phyloP scores from a whole-genome alignment of 2,888 invertebrate species.

The Zygogramma bicolorata region DNA sequence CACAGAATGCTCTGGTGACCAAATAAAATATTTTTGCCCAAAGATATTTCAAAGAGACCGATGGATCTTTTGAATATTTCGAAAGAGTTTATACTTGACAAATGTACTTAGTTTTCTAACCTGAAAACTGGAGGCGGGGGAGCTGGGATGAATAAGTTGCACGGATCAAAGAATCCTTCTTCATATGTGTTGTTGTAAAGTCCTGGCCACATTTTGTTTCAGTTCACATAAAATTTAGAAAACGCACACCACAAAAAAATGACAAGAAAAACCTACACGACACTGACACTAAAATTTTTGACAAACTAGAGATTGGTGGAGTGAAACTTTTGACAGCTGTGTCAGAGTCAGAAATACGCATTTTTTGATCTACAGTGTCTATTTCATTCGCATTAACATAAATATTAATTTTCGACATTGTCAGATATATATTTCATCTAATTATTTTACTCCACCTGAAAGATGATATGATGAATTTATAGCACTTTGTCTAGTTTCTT shows the following conservation, averaged over 20 bases:
- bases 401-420: neutral
- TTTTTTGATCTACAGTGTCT: neutral
- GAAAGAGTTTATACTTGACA: too few species aligned
- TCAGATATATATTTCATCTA: too few species aligned
- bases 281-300: constrained; percentile 48
- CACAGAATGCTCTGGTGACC: too few species aligned
- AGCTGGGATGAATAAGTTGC: constrained; percentile 35
- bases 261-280: constrained; percentile 41
- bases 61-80: too few species aligned
- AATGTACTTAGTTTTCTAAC: constrained; percentile 18
- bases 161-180: constrained; percentile 39
- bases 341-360: neutral
- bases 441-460: too few species aligned
- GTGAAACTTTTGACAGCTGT: neutral
- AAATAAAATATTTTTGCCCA: too few species aligned
- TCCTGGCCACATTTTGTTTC: constrained; percentile 45
- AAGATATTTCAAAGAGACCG: too few species aligned
- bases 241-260: constrained; percentile 42
- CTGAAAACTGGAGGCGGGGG: constrained; percentile 36
- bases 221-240: constrained; percentile 45
- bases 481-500: too few species aligned
- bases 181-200: constrained; percentile 42
- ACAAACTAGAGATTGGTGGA: constrained; percentile 25
- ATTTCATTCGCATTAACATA: neutral
- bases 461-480: too few species aligned